phyloP scores from a whole-genome alignment of 37 sponge, comb jelly and placozoan species.

The Beroe forskalii region DNA sequence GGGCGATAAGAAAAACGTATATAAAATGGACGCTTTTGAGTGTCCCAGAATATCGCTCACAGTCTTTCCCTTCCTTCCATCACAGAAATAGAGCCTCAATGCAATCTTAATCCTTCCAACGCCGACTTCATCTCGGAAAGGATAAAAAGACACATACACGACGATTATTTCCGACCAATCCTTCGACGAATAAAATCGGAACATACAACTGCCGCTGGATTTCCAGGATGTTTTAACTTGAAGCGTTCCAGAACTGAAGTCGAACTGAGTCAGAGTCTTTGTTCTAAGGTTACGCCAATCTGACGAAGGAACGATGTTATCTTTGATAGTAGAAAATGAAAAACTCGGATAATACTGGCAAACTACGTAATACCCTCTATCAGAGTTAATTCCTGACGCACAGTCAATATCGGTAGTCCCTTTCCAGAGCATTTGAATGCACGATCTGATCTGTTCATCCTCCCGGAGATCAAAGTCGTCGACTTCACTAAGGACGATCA shows the following conservation, averaged over 20 bases:
- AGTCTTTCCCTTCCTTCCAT: not conserved
- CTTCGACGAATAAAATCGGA: not conserved
- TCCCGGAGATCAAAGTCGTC: not conserved
- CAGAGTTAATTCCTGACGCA: not conserved
- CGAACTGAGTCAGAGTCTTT: not conserved
- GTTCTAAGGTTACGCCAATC: not conserved
- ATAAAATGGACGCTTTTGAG: not conserved
- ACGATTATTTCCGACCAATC: not conserved
- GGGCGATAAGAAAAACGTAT: not conserved
- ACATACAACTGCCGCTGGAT: not conserved
- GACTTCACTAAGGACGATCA: not conserved
- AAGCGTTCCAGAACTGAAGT: not conserved
- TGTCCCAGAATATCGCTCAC: not conserved
- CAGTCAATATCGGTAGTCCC: not conserved
- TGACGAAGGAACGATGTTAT: not conserved
- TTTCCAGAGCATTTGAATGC: not conserved
- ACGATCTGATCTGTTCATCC: not conserved
- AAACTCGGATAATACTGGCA: not conserved
- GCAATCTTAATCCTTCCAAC: not conserved
- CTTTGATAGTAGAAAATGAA: not conserved
- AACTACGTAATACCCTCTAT: not conserved
- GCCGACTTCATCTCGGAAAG: no score
- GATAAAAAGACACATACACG: no score
- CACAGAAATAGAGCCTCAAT: not conserved
- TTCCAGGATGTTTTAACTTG: not conserved